Conservation (phyloP, 2,888 invertebrate species). For the Agriopis leucophaearia region DNA sequence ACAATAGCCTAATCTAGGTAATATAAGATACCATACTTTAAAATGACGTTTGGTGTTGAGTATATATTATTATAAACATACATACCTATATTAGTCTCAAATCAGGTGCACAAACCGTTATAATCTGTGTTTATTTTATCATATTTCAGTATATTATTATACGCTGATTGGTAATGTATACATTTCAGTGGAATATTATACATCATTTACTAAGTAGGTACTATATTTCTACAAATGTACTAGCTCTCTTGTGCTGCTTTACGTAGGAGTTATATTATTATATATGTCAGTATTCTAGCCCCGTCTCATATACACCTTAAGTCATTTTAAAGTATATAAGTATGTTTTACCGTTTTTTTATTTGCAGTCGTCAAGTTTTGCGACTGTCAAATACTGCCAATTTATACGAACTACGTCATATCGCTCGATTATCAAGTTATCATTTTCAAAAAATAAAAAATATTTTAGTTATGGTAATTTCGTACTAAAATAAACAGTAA, state of each 20-base stretch:
- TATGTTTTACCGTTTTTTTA: conserved; percentile 33
- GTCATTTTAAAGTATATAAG: conserved; percentile 48
- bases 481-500: conserved; percentile 24
- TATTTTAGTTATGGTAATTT: conserved; percentile 44
- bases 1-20: conserved; percentile 82
- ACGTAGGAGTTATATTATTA: conserved; percentile 25
- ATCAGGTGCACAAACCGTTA: conserved; percentile 32
- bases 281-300: conserved; percentile 42
- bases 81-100: conserved; percentile 27
- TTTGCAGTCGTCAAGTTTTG: conserved; percentile 39
- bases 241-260: conserved; percentile 42
- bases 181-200: conserved; percentile 4
- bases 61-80: conserved; percentile 9
- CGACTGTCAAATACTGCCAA: conserved; percentile 41
- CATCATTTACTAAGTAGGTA: background rate
- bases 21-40: conserved; percentile 65
- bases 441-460: conserved; percentile 35
- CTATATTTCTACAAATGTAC: conserved; percentile 1
- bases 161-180: background rate
- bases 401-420: conserved; percentile 35
- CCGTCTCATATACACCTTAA: conserved; percentile 31
- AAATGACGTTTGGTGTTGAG: conserved; percentile 58
- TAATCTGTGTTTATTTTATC: conserved; percentile 12
- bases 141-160: conserved; percentile 2
- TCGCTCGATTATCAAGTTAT: conserved; percentile 38